Evolutionary conservation across 2,113 vertebrate genomes (phyloP), one percentile per base, ranked within the genome.

Genomic region (Sakesphorus luctuosus): DNA sequence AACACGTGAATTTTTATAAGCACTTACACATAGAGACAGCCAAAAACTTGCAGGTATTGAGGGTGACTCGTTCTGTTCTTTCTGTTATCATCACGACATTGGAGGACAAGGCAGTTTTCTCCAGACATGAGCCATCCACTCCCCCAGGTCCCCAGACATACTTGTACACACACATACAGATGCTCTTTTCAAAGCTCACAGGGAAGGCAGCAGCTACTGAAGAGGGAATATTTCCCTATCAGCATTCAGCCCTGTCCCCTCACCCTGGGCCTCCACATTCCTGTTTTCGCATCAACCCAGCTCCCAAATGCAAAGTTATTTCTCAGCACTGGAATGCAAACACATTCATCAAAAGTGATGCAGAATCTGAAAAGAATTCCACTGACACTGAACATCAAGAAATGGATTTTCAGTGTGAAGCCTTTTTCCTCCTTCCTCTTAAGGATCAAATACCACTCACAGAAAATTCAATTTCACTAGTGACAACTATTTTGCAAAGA

Each of bases 221-320:
- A 47, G 72, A 95, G 81, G 92, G 94, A 96, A 83, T 65, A 28
- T 62, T 95, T 91, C 85, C 80, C 90, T 94, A 67, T 94, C 94
- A 80, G 80, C 69, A 89, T 97, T 97, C 96, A 97, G 91, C 88
- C 80, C 58, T 65, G 80, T 87, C 92, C 96, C 97, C 97, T 97
- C 71, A 83, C 94, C 94, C 59, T 26, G 94, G 95, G 97, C 98
- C 98, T 98, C 96, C 81, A 94, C 97, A 98, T 98, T 97, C 97
- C 94, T 95, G 85, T 97, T 80, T 91, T 97, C 94, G 98, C 81
- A 46, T 98, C 98, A 97, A 90, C 88, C 95, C 78, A 97, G 90
- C 63, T 93, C 90, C 96, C 84, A 94, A 84, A 96, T 95, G 98
- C 98, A 98, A 98, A 98, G 97, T 97, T 97, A 97, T 94, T 98